Conservation (phyloP, 2,888 invertebrate species). For the Caenorhabditis imperialis region DNA sequence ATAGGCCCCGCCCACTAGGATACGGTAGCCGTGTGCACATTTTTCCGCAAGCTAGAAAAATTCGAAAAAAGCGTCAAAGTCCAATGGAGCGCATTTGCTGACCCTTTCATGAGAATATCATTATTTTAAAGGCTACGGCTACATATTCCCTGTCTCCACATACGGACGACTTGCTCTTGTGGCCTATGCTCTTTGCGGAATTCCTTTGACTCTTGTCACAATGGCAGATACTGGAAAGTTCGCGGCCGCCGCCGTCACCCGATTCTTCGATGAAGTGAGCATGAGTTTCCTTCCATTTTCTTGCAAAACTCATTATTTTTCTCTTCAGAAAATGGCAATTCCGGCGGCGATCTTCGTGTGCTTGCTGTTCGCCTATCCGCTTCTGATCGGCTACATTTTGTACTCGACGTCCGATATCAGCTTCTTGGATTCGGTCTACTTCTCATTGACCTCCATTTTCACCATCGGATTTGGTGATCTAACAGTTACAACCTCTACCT, state of each 20-base stretch:
- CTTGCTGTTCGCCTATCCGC: conserved; percentile 60
- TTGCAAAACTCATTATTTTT: not conserved
- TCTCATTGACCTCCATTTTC: conserved; percentile 66
- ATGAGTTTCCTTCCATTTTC: too few species aligned
- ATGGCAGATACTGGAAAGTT: conserved; percentile 71
- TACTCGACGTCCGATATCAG: conserved; percentile 53
- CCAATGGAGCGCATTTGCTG: too few species aligned
- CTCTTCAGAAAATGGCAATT: conserved; percentile 56
- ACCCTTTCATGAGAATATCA: too few species aligned
- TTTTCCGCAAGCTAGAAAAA: too few species aligned
- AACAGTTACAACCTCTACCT: conserved; percentile 42
- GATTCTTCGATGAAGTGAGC: conserved; percentile 60
- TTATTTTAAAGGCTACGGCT: conserved; percentile 65
- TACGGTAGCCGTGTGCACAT: too few species aligned
- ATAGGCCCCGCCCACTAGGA: too few species aligned
- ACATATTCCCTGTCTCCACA: conserved; percentile 57
- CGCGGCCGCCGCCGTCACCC: conserved; percentile 57
- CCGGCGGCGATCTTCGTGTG: conserved; percentile 63
- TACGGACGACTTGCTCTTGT: conserved; percentile 55
- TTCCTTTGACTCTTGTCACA: conserved; percentile 65
- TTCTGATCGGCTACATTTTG: conserved; percentile 56
- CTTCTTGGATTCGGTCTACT: conserved; percentile 63
- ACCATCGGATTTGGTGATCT: conserved; percentile 69
- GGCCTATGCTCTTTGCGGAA: conserved; percentile 63
- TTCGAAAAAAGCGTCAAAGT: too few species aligned